Conservation (phyloP, 2,888 invertebrate species). For the Machimus atricapillus region DNA sequence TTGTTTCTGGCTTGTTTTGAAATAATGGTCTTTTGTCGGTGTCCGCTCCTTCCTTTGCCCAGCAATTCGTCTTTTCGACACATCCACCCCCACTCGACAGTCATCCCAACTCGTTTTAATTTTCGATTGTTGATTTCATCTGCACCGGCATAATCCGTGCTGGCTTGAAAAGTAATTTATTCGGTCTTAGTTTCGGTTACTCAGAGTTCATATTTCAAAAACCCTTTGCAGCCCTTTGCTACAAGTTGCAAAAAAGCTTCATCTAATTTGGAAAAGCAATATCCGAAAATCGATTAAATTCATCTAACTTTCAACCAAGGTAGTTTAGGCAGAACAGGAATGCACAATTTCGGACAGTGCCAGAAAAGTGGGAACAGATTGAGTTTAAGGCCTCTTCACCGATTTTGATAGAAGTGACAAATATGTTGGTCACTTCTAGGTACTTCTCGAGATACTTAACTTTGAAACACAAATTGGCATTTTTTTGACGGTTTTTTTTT, state of each 20-base stretch:
- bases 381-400: no score
- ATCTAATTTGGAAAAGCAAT: neutral
- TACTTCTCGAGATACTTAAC: no score
- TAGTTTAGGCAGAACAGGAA: neutral
- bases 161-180: neutral
- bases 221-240: neutral
- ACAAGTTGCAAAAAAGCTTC: neutral
- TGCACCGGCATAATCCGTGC: neutral
- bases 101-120: neutral
- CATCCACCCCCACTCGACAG: neutral
- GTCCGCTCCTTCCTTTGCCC: neutral
- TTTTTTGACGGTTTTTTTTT: no score
- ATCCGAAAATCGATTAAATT: neutral
- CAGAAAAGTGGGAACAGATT: no score
- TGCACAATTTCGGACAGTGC: neutral
- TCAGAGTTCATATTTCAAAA: neutral
- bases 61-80: neutral
- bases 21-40: neutral
- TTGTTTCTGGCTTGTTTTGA: neutral
- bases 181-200: neutral
- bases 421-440: no score
- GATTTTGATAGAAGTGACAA: no score
- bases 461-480: no score
- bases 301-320: no score
- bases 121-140: neutral